Base-by-base conservation (phyloP, 1,140 invertebrate genomes). In the Ylistrum balloti region DNA sequence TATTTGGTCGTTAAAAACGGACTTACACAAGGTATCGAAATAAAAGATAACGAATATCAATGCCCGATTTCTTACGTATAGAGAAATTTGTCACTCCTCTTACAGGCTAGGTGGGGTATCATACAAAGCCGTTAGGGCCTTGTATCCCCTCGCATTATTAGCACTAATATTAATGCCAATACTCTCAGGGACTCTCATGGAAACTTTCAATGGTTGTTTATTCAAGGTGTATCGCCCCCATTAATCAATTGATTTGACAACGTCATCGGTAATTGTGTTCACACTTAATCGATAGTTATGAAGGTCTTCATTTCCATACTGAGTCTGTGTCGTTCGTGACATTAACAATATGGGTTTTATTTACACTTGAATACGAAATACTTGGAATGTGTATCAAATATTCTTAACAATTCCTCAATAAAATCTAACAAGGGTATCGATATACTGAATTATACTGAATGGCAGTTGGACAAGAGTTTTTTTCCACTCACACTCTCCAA, bases 171-270 rank as follows among this genome's bases (percentile, higher is more conserved):
- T 5, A 17, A 28, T 28, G 56, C 56, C 56, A 74, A 74, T n/a
- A 74, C 56, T 28, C 56, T 74, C 56, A 74, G 56, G 56, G 15
- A 74, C 56, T 56, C 17, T 7, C 9, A n/a, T 5, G 28, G 22
- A 74, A 74, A 28, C 56, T 74, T 17, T 28, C 56, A 74, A 74
- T 74, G 56, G n/a, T 11, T 74, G n/a, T 74, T 74, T 74, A 74
- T 74, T 74, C 28, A 74, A 74, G n/a, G 56, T 74, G 41, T 74
- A 74, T 74, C 56, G 56, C 56, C 9, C 56, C 56, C 28, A 74
- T 74, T 28, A 74, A 74, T n/a, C 56, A 74, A 74, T 74, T 7
- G 56, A 28, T 28, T 74, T 9, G 13, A 0, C 22, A 28, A 28
- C 56, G n/a, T 74, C 56, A 74, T 74, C 22, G 5, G 56, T 74